Evolutionary conservation across 2,888 invertebrate genomes (phyloP), one percentile per base, ranked within the genome.

Genomic region (Eurois occulta): DNA sequence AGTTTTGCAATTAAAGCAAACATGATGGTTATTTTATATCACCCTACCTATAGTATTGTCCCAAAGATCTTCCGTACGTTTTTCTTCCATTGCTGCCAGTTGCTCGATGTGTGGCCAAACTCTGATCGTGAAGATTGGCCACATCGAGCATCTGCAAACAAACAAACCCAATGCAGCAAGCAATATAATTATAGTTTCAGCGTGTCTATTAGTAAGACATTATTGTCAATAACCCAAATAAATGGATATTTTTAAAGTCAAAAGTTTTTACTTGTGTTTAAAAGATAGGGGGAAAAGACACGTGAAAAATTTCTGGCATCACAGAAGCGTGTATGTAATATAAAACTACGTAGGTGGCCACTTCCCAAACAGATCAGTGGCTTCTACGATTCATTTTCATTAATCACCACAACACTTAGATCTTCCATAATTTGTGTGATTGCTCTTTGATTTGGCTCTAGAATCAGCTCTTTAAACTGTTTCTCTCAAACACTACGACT

Each of bases 231-330:
- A 71, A 16, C 24, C 21, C 28, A 58, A 67, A 58, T 43, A 28
- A 35, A 58, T n/a, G 28, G 1, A 35, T 58, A 52, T 69, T n/a
- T 74, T 72, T 43, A 55, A 52, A 81, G 32, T 41, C 64, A 73
- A 41, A 48, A 38, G 16, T 52, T 60, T 81, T 69, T 62, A 52
- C 28, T 70, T 66, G 24, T 24, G 7, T 77, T 70, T 76, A 75
- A 72, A 75, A 58, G 71, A 52, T 64, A 55, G 67, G 71, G n/a
- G n/a, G n/a, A n/a, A n/a, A n/a, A n/a, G 75, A 68, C 64, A 69
- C 58, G 64, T 76, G 43, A 67, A 70, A 67, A 74, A 67, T 65
- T 85, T 72, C 86, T 88, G 84, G 88, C 84, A 83, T 65, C 72
- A 41, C 35, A 73, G 64, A 55, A 64, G 41, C 55, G 38, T 78